phyloP scores from a whole-genome alignment of 2,797 vertebrate species.

The Acanthornis magna region DNA sequence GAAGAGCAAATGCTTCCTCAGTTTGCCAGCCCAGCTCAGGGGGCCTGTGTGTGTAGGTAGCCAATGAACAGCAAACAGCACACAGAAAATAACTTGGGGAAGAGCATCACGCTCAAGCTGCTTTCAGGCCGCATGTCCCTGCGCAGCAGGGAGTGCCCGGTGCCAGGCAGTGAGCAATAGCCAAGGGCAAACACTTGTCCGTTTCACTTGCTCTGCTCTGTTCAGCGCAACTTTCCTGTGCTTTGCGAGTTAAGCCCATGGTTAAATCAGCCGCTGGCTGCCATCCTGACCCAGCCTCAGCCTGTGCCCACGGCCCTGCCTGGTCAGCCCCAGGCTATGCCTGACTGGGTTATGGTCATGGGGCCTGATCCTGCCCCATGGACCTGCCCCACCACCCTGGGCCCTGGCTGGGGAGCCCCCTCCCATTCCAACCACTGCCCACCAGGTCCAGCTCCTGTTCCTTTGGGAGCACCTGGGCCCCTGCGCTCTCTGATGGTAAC shows the following conservation, averaged over 20 bases:
- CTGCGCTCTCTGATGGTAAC: neutral
- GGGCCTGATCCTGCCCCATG: neutral
- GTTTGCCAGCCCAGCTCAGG: neutral
- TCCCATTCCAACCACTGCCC: neutral
- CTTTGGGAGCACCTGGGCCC: neutral
- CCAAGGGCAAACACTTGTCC: neutral
- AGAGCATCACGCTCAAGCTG: neutral
- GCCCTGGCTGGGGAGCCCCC: neutral
- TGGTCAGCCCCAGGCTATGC: neutral
- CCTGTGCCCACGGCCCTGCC: neutral
- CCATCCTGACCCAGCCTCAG: neutral
- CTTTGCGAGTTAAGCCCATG: neutral
- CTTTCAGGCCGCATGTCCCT: neutral
- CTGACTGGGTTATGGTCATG: neutral
- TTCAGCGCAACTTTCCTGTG: neutral
- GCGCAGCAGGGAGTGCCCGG: neutral
- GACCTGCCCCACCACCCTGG: neutral
- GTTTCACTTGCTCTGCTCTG: neutral
- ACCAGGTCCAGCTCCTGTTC: fast-evolving
- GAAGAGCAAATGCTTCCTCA: neutral
- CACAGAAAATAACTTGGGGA: neutral
- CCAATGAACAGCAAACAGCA: neutral
- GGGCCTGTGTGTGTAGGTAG: fast-evolving
- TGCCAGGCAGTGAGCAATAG: fast-evolving
- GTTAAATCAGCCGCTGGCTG: neutral